Conservation (phyloP, 2,888 invertebrate genomes). For the Ornithoptera alexandrae region DNA sequence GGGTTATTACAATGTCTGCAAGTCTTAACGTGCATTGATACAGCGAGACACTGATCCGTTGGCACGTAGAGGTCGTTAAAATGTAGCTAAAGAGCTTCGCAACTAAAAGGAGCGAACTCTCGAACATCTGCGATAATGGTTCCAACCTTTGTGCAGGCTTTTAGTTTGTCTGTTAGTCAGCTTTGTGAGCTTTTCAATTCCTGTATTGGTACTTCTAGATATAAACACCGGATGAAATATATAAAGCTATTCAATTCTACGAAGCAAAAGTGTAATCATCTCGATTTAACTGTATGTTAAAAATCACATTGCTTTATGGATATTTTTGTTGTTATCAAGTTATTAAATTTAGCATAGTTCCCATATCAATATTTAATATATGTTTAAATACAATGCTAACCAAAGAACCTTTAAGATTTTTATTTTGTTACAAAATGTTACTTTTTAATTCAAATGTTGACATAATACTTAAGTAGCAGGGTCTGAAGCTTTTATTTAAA, state of each 20-base stretch:
- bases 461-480: no score
- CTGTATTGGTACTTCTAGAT: background rate
- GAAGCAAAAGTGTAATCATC: background rate
- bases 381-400: no score
- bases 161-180: background rate
- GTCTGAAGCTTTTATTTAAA: no score
- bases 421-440: no score
- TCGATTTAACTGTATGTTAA: no score
- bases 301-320: no score
- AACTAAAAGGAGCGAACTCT: background rate
- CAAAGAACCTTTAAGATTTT: no score
- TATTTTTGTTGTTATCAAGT: no score
- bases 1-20: constrained; percentile 17
- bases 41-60: constrained; percentile 12
- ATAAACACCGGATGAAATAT: background rate
- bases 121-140: constrained; percentile 10
- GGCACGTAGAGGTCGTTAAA: constrained; percentile 24
- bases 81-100: constrained; percentile 14
- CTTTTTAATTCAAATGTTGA: no score
- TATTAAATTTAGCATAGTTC: no score
- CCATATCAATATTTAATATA: no score
- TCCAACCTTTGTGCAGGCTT: background rate
- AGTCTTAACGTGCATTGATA: constrained; percentile 23
- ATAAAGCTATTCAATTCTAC: background rate
- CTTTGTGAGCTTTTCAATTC: background rate